Percentiles rank a stretch among this genome's conserved stretches.
Conservation (phyloP, 2,888 invertebrate genomes). For the Clivina fossor region DNA sequence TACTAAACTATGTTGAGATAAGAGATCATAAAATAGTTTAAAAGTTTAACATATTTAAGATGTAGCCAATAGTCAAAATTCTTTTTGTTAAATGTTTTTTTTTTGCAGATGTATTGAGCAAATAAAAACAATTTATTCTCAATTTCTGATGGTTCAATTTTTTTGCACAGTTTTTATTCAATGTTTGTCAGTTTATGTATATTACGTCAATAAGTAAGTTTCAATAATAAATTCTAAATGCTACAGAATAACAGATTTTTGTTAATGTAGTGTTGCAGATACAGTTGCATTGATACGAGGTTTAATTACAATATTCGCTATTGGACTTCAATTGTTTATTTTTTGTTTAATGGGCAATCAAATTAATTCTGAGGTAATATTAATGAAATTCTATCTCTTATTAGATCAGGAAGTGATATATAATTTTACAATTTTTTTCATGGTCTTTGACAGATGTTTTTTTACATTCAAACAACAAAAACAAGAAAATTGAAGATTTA, state of each 20-base stretch:
- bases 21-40: too few species aligned
- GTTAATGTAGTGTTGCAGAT: neutral
- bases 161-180: neutral
- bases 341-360: constrained; percentile 1
- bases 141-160: neutral
- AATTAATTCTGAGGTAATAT: too few species aligned
- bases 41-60: too few species aligned
- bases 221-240: neutral
- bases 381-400: too few species aligned
- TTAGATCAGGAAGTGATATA: too few species aligned
- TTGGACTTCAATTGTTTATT: neutral
- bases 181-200: constrained; percentile 6
- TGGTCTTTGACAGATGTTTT: too few species aligned
- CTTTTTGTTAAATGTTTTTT: too few species aligned
- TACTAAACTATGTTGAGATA: too few species aligned
- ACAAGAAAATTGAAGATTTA: too few species aligned
- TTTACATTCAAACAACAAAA: too few species aligned
- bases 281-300: neutral
- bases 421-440: too few species aligned
- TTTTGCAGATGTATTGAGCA: neutral
- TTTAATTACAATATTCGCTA: neutral
- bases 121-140: constrained; percentile 5
- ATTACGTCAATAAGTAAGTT: neutral
- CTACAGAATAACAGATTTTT: neutral
- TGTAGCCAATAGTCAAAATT: too few species aligned